Base-by-base conservation (phyloP, 2,888 invertebrate genomes). In the Drosophila kambysellisi region DNA sequence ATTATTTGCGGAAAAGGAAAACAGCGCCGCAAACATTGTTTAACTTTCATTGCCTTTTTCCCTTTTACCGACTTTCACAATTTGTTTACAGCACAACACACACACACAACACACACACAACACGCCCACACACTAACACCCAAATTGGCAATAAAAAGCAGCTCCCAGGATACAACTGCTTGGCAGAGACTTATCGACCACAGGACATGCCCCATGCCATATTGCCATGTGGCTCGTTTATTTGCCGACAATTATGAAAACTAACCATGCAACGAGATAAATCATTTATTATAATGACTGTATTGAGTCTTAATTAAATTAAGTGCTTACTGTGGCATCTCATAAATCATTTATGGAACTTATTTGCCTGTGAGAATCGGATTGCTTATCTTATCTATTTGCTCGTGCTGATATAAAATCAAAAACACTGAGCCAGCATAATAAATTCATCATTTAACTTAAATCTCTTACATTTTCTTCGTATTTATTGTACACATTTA, bases 1-100 rank as follows among this genome's bases (percentile, higher is more conserved):
- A 88, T 83, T 83, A 88, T 85, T 46, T 81, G 75, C 85, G 83
- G 80, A 83, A 88, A 79, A 75, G 83, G 77, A 79, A 86, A 85
- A 81, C 82, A 82, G 59, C 65, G 61, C 80, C 72, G 59, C 81
- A 84, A 85, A 85, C 88, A 85, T 79, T 85, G 84, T 81, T 85
- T 77, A 83, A 86, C 82, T 88, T 86, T 82, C 83, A 80, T 78
- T 82, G 85, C 64, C 56, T 65, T 68, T 68, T 67, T 37, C 59
- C 56, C 59, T 41, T 63, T 39, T 64, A 20, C n/a, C n/a, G n/a
- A 57, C 52, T 63, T 35, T 59, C 20, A 17, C 50, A 68, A 70
- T 63, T 73, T 70, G 70, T 74, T 66, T 65, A 65, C 75, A 68
- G 51, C 46, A 67, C 66, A 50, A 64, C 46, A 52, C 33, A 51